Conservation (phyloP, 2,888 invertebrate species). For the Xestobium rufovillosum region DNA sequence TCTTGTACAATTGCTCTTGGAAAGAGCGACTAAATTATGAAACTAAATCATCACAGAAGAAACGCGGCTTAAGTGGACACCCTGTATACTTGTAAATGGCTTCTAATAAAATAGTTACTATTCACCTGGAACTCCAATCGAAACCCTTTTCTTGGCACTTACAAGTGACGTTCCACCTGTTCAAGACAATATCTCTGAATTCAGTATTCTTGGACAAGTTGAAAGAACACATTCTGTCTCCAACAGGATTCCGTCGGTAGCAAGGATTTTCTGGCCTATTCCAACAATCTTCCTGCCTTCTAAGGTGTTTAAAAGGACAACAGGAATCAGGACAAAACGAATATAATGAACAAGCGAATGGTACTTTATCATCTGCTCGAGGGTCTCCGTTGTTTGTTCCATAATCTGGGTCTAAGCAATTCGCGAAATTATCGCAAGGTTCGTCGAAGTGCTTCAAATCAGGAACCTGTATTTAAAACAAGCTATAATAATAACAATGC, state of each 20-base stretch:
- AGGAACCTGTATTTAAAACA: no score
- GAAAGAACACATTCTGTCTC: constrained; percentile 29
- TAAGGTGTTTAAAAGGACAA: constrained; percentile 48
- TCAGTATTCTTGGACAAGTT: constrained; percentile 27
- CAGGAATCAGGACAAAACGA: constrained; percentile 63
- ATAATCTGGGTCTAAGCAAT: constrained; percentile 45
- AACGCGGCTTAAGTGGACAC: no score
- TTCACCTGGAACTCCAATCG: constrained; percentile 52
- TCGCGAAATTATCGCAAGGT: constrained; percentile 54
- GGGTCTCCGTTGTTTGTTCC: constrained; percentile 47
- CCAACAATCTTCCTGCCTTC: constrained; percentile 42
- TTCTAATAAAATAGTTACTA: no score
- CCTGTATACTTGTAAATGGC: no score
- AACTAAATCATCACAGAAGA: no score
- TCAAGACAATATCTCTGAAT: constrained; percentile 45
- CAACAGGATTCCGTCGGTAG: constrained; percentile 39
- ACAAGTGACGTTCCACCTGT: constrained; percentile 57
- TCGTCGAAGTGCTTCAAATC: constrained; percentile 49
- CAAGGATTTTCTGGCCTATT: constrained; percentile 48
- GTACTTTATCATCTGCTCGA: constrained; percentile 48
- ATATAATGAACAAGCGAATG: constrained; percentile 54
- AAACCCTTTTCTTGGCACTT: constrained; percentile 47
- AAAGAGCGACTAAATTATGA: no score
- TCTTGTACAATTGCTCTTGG: no score
- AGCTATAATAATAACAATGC: no score